Evolutionary conservation across 2,888 invertebrate species (phyloP), one percentile per base, ranked within the genome.

Genomic region (Taphrorychus bicolor): DNA sequence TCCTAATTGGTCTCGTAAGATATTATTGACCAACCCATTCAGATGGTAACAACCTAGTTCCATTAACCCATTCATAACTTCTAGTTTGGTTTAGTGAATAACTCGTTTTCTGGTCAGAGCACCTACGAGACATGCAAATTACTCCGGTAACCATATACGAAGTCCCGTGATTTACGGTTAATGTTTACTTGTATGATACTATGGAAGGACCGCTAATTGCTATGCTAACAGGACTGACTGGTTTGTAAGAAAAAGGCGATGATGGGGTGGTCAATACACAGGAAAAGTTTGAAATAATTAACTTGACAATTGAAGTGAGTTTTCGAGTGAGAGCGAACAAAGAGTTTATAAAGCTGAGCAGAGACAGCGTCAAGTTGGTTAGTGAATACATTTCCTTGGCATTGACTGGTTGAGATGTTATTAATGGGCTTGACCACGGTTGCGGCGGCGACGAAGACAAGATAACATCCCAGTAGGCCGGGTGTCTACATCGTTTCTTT

Each of bases 401-500:
- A 14, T 52, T 7, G 41, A 61, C 61, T 53, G 52, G 53, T 53
- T 61, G 42, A 61, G 61, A 53, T 61, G 41, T 53, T 61, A 60
- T 52, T 60, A 60, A 60, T 60, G 60, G 52, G 21, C 41, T 41
- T 60, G 60, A 52, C 59, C 59, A 59, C 59, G 32, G 49, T 59
- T 59, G 59, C 42, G 21, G 49, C 65, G 59, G 53, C 61, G 53
- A 42, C 65, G 32, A 65, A 24, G 53, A 65, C 65, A 59, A 41
- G 65, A 59, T 65, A 65, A 65, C 58, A 65, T 65, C 53, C 65
- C 59, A 11, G 59, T 45, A 65, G 45, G 24, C 22, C 40, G 65
- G 42, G 65, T 65, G 65, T 65, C 65, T 64, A 64, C 64, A 64
- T 65, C 32, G 59, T 19, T 53, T 65, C 59, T 65, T 53, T 58